Conservation (phyloP, 2,113 vertebrate species). For the Seriola aureovittata region DNA sequence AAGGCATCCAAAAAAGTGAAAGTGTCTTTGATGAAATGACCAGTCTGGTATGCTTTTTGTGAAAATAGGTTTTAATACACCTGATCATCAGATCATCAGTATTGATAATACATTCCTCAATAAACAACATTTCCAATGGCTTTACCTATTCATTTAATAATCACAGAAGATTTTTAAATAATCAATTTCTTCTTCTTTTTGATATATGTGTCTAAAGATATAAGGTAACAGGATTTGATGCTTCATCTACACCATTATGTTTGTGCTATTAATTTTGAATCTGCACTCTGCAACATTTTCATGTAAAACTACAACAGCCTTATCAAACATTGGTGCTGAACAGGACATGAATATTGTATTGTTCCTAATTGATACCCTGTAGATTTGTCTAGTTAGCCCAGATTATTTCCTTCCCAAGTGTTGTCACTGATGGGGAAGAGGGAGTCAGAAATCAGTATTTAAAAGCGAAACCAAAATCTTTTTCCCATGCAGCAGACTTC, state of each 20-base stretch:
- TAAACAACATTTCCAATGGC: not conserved
- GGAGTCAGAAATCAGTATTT: not conserved
- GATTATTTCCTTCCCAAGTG: not conserved
- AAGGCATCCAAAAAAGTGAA: too few relatives aligned
- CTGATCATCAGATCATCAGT: not conserved
- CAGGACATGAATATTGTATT: not conserved
- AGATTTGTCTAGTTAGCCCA: not conserved
- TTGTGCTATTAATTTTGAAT: not conserved
- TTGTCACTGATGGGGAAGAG: not conserved
- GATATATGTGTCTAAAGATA: not conserved
- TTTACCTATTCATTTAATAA: not conserved
- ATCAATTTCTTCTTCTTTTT: not conserved
- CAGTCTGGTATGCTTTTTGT: not conserved
- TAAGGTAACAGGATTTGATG: not conserved
- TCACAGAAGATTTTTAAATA: not conserved
- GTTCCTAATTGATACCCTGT: not conserved
- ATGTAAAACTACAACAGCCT: too few relatives aligned
- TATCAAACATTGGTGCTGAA: not conserved
- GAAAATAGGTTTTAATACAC: slow-evolving; percentile 8
- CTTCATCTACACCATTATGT: not conserved
- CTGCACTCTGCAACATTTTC: not conserved
- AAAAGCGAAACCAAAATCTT: not conserved
- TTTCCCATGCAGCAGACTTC: not conserved
- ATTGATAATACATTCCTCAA: not conserved
- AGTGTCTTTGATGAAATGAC: not conserved